Evolutionary conservation across 2,113 vertebrate species (phyloP).

Genomic region (Callionymus lyra): DNA sequence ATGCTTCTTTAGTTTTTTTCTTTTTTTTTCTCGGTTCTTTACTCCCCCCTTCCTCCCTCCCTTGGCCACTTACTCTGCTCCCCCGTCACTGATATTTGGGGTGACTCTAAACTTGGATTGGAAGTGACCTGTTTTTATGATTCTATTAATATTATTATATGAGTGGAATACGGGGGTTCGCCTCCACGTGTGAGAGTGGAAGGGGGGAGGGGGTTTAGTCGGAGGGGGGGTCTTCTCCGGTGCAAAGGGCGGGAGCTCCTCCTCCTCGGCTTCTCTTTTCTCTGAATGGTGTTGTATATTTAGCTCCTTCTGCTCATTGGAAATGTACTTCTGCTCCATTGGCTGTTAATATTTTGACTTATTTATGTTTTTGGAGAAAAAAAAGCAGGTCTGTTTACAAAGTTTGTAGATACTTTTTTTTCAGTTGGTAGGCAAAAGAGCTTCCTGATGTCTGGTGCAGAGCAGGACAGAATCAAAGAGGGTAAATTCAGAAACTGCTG

Average conservation of each 20-base stretch:
- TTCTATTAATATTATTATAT: constrained; percentile 47
- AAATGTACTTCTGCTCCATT: constrained; percentile 89
- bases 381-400: constrained; percentile 99
- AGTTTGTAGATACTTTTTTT: constrained; percentile 99
- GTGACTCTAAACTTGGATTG: constrained; percentile 80
- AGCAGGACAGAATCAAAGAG: constrained; percentile 64
- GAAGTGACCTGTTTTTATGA: constrained; percentile 81
- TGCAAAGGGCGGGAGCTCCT: constrained; percentile 66
- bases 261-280: constrained; percentile 73
- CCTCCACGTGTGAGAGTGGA: constrained; percentile 43
- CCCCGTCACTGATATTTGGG: constrained; percentile 63
- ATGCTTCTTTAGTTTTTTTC: constrained; percentile 63
- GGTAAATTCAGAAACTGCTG: constrained; percentile 98
- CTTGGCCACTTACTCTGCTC: constrained; percentile 47
- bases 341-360: constrained; percentile 99
- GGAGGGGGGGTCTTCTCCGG: too few species aligned
- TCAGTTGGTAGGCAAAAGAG: constrained; percentile 96
- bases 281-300: constrained; percentile 79
- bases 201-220: too few species aligned
- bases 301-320: constrained; percentile 79
- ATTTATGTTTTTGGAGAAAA: constrained; percentile 95
- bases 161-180: too few species aligned
- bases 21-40: constrained; percentile 62
- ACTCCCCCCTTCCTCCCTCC: constrained; percentile 6
- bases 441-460: constrained; percentile 93